Evolutionary conservation across 2,113 vertebrate genomes (phyloP).

Genomic region (Mormyrus iriodes): DNA sequence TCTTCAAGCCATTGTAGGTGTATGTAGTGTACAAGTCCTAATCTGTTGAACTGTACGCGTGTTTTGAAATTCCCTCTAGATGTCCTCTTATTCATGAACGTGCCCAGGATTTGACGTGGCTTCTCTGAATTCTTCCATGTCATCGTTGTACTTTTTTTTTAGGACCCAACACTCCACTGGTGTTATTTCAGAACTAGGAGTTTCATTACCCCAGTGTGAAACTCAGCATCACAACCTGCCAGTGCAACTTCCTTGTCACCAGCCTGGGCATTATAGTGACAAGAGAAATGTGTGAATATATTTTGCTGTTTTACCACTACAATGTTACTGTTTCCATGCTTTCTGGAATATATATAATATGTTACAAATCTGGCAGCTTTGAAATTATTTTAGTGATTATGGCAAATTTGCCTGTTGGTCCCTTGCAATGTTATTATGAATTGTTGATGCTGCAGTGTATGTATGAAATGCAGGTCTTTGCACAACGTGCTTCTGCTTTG

Average conservation of each 20-base stretch:
- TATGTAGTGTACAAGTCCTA: background rate
- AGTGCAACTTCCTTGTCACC: background rate
- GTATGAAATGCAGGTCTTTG: conserved; percentile 14
- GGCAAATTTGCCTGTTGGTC: conserved; percentile 23
- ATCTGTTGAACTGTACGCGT: background rate
- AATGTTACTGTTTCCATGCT: conserved; percentile 17
- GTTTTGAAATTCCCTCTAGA: background rate
- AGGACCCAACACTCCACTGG: background rate
- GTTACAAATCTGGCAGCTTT: conserved; percentile 18
- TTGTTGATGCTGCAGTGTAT: conserved; percentile 19
- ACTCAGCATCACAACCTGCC: background rate
- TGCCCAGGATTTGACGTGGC: background rate
- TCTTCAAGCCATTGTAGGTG: background rate
- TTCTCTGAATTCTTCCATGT: background rate
- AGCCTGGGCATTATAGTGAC: conserved; percentile 4
- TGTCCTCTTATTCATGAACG: background rate
- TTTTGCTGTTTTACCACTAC: conserved; percentile 13
- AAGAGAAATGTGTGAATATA: background rate
- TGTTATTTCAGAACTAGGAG: background rate
- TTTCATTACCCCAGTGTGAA: background rate
- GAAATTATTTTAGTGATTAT: conserved; percentile 16
- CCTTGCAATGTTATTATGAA: conserved; percentile 17
- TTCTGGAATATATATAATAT: conserved; percentile 10
- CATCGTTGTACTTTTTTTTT: background rate
- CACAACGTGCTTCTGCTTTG: conserved; percentile 21